Evolutionary conservation across 2,888 invertebrate genomes (phyloP), one percentile per base, ranked within the genome.

Genomic region (Synergus japonicus): DNA sequence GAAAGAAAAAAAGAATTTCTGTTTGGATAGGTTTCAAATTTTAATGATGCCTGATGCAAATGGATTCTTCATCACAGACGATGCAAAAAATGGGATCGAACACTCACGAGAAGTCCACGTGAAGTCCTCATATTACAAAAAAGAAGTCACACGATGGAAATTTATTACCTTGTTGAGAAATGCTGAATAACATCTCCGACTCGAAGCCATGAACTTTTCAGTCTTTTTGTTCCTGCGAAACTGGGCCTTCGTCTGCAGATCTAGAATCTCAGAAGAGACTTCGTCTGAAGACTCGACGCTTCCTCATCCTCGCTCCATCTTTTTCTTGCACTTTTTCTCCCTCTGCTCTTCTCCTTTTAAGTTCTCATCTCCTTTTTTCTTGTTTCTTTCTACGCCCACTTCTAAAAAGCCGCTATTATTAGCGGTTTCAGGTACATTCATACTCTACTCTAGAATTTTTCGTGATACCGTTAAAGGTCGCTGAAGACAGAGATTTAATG

Each of bases 391-490:
- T 76, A 29, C 67, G 29, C 73, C 76, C 65, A 58, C 63, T 66
- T 77, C 66, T 83, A 60, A 64, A 67, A n/a, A 58, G 49, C 46
- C 78, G 76, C 60, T 81, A 78, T 79, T 80, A 81, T 83, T 80
- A 79, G 67, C 76, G 69, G 79, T 79, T 79, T 60, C 60, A 79
- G 63, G 76, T 78, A 77, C 66, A 67, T 29, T n/a, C 58, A 58
- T 58, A 15, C 43, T 22, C 67, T 69, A 76, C 69, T 77, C 77
- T 81, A 80, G 60, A 80, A 81, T 76, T 83, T 83, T 83, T 80
- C 76, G 76, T 69, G 76, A 76, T 81, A 79, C 80, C 79, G 80
- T 81, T 83, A 81, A 41, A 65, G 78, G 77, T 78, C 78, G 83
- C 58, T 81, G 77, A 73, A 80, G 78, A 83, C 79, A 83, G 67